Evolutionary conservation across 2,888 invertebrate species (phyloP), one percentile per base, ranked within the genome.

Genomic region (Horisme vitalbata): DNA sequence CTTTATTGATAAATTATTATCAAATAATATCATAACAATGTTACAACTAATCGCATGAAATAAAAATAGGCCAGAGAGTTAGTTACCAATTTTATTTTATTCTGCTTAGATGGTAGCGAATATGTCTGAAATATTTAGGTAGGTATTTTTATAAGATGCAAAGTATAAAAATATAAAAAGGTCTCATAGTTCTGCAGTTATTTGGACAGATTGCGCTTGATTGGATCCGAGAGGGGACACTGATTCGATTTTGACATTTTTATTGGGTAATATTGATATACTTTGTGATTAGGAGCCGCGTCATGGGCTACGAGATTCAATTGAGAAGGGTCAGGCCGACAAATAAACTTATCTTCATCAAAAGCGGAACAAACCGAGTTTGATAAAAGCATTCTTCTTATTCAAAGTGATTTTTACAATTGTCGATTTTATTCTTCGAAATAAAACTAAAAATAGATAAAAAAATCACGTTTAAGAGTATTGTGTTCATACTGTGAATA

Each of bases 161-260:
- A n/a, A n/a, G n/a, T n/a, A n/a, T n/a, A n/a, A n/a, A n/a, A n/a
- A n/a, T 39, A 43, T 38, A 52, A 54, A 56, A 39, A 48, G 56
- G 59, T 57, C 51, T 57, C 45, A 45, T 63, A 65, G 61, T 63
- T 55, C 46, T 59, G 44, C 45, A 55, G 53, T 56, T 52, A 53
- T 62, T 55, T 57, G 65, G 62, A 64, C 70, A 71, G 64, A 68
- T 70, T 68, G 66, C 57, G 55, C 63, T 55, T 76, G 76, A 81
- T 81, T 78, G 81, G 61, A 49, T 65, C n/a, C 65, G 74, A 72
- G 78, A 14, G 81, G 83, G 85, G 60, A 52, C 71, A 44, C 65
- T 82, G 83, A 86, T 83, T 83, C 70, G 68, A 83, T 84, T 85
- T 82, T 71, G 81, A 81, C 80, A 52, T 80, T 79, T 85, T 83